Evolutionary conservation across 2,797 vertebrate species (phyloP).

Genomic region (Tiaroga cobitis): DNA sequence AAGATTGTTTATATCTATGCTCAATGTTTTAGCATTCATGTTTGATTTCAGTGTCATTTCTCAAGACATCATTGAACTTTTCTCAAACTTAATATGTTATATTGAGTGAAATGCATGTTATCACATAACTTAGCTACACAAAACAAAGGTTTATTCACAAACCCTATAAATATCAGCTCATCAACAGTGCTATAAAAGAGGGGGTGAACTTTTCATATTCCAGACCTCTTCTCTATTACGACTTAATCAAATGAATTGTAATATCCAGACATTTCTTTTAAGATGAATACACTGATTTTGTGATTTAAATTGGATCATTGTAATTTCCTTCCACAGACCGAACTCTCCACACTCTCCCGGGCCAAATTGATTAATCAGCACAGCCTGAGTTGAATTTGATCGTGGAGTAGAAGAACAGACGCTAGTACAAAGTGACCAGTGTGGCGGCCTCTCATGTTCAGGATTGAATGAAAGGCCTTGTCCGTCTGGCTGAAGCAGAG

Average conservation of each 20-base stretch:
- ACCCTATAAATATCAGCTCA: constrained; percentile 8
- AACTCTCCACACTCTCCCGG: constrained; percentile 16
- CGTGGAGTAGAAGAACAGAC: constrained; percentile 35
- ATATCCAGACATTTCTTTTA: constrained; percentile 46
- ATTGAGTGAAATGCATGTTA: background rate
- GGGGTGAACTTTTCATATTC: constrained; percentile 23
- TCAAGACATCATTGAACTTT: background rate
- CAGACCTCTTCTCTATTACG: background rate
- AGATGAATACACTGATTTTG: constrained; percentile 61
- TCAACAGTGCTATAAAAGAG: background rate
- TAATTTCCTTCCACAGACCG: constrained; percentile 38
- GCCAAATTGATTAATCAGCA: constrained; percentile 71
- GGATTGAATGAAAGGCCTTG: constrained; percentile 38
- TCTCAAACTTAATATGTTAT: background rate
- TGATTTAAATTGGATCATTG: constrained; percentile 64
- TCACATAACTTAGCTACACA: background rate
- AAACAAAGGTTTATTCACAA: constrained; percentile 35
- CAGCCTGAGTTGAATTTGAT: constrained; percentile 73
- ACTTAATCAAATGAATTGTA: constrained; percentile 50
- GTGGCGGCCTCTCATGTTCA: constrained; percentile 19
- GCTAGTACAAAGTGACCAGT: constrained; percentile 47
- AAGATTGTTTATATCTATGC: constrained; percentile 5
- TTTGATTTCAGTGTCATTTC: background rate
- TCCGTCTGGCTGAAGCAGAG: background rate
- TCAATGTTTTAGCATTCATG: background rate